Base-by-base conservation (phyloP, 2,888 invertebrate species). In the Idaea dimidiata region DNA sequence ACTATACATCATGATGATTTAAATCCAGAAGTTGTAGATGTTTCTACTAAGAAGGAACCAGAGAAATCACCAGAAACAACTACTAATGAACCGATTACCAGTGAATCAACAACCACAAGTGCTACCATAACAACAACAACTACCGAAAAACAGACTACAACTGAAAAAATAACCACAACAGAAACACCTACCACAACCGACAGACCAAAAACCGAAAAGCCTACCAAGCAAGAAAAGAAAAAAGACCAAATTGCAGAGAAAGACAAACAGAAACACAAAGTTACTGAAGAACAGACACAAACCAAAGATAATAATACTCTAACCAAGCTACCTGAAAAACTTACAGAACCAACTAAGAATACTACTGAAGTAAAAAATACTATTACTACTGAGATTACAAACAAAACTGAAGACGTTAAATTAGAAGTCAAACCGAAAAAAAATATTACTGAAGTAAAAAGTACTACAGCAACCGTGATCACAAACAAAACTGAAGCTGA, bases 151-250 rank as follows among this genome's bases (percentile, higher is more conserved):
- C 72, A 77, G 14, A 73, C 77, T 31, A 66, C 80, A 56, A 67
- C 73, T 63, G 66, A 60, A 61, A 75, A 66, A 63, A 16, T 18
- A 6, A 68, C 75, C 62, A 72, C 72, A n/a, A 75, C 71, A n/a
- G 68, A 72, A 64, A 65, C 63, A 59, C 53, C 70, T 0, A 73
- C 75, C 56, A 74, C 78, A 66, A 81, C 81, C 7, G 74, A 74
- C 62, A 70, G 70, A 69, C 61, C 70, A 0, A 75, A 72, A 7
- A 78, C 76, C 18, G 74, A 82, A 33, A 82, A 76, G 67, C 69
- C 82, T 6, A 61, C 77, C 0, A 87, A 89, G 71, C 67, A 73
- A 6, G 86, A 89, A 7, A 90, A 90, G 67, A 89, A 91, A 63
- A 89, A 89, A 78, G 88, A 89, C 6, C 71, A 74, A 1, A 64